A percentile compares a stretch with the other conserved stretches of the same genome.
phyloP scores from a whole-genome alignment of 2,888 invertebrate species.

The Sacculina carcini region DNA sequence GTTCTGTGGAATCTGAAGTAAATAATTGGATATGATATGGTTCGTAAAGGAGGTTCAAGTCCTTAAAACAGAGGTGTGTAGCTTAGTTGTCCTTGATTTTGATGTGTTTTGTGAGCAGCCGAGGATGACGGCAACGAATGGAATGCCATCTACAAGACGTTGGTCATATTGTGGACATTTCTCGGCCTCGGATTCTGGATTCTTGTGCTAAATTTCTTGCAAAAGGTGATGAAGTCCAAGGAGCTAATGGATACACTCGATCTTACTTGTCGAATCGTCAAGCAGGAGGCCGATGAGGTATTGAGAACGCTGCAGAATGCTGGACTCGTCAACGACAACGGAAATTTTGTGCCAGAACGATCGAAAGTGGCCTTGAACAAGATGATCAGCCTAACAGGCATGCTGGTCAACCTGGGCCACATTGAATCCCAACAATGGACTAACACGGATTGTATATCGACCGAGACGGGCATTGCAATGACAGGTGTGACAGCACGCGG shows the following conservation, averaged over 20 bases:
- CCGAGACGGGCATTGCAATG: no score
- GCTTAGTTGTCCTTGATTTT: no score
- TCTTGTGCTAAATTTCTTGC: slow-evolving; percentile 28
- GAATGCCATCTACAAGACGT: slow-evolving; percentile 38
- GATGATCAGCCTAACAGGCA: background rate
- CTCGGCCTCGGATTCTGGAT: slow-evolving; percentile 69
- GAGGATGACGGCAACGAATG: slow-evolving; percentile 4
- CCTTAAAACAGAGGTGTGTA: no score
- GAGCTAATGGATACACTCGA: background rate
- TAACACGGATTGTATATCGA: no score
- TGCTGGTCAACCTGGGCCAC: background rate
- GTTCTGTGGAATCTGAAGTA: no score
- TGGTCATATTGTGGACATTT: slow-evolving; percentile 62
- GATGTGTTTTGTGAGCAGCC: no score
- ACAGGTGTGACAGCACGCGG: no score
- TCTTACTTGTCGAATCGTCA: background rate
- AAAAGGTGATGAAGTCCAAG: slow-evolving; percentile 11
- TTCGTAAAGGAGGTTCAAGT: no score
- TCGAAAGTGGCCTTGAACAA: background rate
- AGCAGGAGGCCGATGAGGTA: background rate
- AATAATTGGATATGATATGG: no score
- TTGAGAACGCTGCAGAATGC: background rate
- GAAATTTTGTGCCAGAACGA: background rate
- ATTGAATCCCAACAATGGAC: no score
- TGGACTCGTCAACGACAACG: background rate